Evolutionary conservation across 2,797 vertebrate species (phyloP), one percentile per base, ranked within the genome.

Genomic region (Perodicticus potto): DNA sequence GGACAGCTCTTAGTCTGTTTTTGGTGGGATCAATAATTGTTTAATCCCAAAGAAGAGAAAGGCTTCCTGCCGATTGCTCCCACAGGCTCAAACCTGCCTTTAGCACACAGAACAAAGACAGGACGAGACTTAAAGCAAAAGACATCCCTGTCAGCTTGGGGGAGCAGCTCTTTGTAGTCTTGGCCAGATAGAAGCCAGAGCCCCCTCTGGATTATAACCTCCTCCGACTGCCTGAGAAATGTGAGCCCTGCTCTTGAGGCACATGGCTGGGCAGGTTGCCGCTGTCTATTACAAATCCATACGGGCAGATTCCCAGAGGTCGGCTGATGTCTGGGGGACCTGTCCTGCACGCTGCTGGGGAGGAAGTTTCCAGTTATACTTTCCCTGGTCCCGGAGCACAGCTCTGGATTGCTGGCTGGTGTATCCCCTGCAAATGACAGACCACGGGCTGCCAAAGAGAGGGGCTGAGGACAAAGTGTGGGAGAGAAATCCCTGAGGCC

Each of bases 401-500:
- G 2, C 32, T 93, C 82, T 25, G 81, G 63, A 65, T 49, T 84
- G 23, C 84, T 80, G 89, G 73, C 87, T 84, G 49, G 23, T 1
- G 2, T 67, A 91, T 86, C 22, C 89, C 12, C 82, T 55, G 34
- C 82, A 96, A 67, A 93, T 32, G 70, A 72, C 84, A 78, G 90
- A 45, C 29, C 23, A 25, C 25, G 37, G 77, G 32, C 89, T 96
- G 95, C 86, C 89, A 92, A 85, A 7, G 43, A 91, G 53, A 83
- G 20, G 43, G 73, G 59, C 57, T 19, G 81, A 89, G 94, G 89
- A 96, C 77, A 93, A 85, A 90, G 73, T 8, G 59, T 87, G 43
- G 74, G 65, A 87, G 89, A 96, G 93, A 93, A 92, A 92, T 81
- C 55, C 90, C 67, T 22, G 2, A 32, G 88, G 89, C 83, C 80